These are phyloP conservation scores for Chrysolina haemoptera DNA, from an alignment of 2,888 invertebrate genomes.

Conservation along the genomic window DNA sequence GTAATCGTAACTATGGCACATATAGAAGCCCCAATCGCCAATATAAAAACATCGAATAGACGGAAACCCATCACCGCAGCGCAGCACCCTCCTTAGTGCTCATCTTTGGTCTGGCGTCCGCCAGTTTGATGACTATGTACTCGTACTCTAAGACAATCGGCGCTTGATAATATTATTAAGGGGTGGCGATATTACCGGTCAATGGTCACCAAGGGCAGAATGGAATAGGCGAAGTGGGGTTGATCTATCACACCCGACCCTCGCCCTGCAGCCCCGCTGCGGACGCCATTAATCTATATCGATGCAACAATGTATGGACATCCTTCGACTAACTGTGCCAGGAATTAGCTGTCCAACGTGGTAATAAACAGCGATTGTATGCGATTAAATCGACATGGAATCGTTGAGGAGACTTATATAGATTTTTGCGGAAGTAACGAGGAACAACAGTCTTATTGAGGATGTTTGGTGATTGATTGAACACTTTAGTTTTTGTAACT, in stretches of 20 bases:
- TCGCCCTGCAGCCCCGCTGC: slow-evolving; percentile 38
- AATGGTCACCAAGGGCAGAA: slow-evolving; percentile 58
- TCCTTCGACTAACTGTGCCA: slow-evolving; percentile 40
- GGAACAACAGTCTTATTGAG: too few species aligned
- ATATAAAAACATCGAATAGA: slow-evolving; percentile 54
- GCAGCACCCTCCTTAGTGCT: slow-evolving; percentile 61
- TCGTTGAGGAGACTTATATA: not conserved
- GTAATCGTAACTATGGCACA: slow-evolving; percentile 61
- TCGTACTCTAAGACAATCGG: slow-evolving; percentile 63
- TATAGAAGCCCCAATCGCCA: slow-evolving; percentile 51
- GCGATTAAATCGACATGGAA: not conserved
- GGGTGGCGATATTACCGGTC: slow-evolving; percentile 61
- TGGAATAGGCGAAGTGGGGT: slow-evolving; percentile 31
- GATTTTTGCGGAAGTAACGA: not conserved
- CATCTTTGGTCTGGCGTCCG: slow-evolving; percentile 59
- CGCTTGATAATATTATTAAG: slow-evolving; percentile 64
- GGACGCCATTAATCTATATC: slow-evolving; percentile 63
- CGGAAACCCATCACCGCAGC: slow-evolving; percentile 56
- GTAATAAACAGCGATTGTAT: not conserved
- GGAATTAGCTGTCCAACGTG: slow-evolving; percentile 5
- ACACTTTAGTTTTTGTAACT: too few species aligned
- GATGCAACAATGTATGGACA: slow-evolving; percentile 65
- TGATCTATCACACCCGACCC: slow-evolving; percentile 41
- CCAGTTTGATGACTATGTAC: slow-evolving; percentile 62
- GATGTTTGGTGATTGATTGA: too few species aligned